Percentiles rank a stretch among this genome's conserved stretches.
These are phyloP conservation scores for Bembecia ichneumoniformis DNA, from an alignment of 2,888 invertebrate genomes.

Conservation along the genomic window DNA sequence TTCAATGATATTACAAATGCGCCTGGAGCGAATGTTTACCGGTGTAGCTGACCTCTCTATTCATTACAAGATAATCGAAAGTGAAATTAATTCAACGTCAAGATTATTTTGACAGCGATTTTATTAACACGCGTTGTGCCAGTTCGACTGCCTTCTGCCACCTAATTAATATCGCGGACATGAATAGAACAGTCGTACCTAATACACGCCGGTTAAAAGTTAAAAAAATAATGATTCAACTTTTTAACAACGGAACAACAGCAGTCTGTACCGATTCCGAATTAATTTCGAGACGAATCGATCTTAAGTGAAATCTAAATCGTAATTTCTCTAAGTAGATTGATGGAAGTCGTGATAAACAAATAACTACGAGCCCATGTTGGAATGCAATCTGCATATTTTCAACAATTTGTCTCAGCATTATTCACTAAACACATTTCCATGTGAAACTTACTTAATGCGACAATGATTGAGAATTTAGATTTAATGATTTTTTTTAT, in stretches of 20 bases:
- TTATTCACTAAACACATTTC: background rate
- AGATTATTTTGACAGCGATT: constrained; percentile 45
- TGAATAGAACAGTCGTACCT: constrained; percentile 5
- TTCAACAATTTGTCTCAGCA: background rate
- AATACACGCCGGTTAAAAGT: background rate
- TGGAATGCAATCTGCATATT: constrained; percentile 4
- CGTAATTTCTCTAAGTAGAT: constrained; percentile 14
- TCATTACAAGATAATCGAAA: constrained; percentile 63
- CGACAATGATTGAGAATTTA: too few relatives aligned
- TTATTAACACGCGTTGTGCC: constrained; percentile 38
- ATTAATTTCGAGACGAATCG: constrained; percentile 12
- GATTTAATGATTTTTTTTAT: too few relatives aligned
- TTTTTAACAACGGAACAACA: constrained; percentile 9
- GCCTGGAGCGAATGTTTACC: constrained; percentile 57
- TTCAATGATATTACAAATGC: constrained; percentile 33
- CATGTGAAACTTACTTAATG: too few relatives aligned
- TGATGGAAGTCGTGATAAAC: constrained; percentile 13
- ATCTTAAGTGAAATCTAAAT: constrained; percentile 17
- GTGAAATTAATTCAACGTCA: constrained; percentile 56
- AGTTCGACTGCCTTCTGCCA: constrained; percentile 13
- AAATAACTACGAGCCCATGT: constrained; percentile 2
- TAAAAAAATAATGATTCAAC: constrained; percentile 11
- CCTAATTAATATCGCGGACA: constrained; percentile 16
- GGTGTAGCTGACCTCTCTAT: constrained; percentile 49
- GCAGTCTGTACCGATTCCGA: constrained; percentile 5